Conservation (phyloP, 2,797 vertebrate genomes). For the Petrocephalus schoutedeni region DNA sequence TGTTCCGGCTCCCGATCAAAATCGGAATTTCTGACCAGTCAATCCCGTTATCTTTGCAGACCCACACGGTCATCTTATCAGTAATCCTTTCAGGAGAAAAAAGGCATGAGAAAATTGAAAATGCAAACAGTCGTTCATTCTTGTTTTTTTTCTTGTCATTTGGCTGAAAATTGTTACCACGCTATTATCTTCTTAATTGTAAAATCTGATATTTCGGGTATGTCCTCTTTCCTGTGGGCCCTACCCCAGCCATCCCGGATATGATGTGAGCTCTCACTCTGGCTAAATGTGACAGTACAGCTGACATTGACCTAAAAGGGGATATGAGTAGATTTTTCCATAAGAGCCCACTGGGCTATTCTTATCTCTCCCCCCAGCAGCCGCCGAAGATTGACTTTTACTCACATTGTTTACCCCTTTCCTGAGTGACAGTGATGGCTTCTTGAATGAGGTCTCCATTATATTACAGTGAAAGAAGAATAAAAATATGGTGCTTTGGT, state of each 20-base stretch:
- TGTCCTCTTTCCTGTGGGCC: not conserved
- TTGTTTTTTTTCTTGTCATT: not conserved
- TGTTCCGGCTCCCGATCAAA: not conserved
- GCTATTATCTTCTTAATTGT: not conserved
- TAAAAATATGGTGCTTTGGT: slow-evolving; percentile 6
- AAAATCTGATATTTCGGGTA: not conserved
- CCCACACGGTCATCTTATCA: not conserved
- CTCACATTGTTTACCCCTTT: slow-evolving; percentile 15
- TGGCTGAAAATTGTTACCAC: not conserved
- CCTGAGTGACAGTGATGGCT: slow-evolving; percentile 13
- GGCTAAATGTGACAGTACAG: not conserved
- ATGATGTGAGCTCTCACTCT: not conserved
- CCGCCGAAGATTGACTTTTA: slow-evolving; percentile 17
- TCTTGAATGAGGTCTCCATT: slow-evolving; percentile 21
- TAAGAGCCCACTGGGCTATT: slow-evolving; percentile 5
- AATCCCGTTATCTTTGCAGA: not conserved
- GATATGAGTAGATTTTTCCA: not conserved
- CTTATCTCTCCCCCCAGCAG: slow-evolving; percentile 17
- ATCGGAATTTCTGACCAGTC: slow-evolving; percentile 14
- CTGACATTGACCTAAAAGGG: slow-evolving; percentile 7
- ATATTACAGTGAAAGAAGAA: not conserved
- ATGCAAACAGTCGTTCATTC: not conserved
- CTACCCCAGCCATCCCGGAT: not conserved
- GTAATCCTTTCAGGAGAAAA: not conserved
- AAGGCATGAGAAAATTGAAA: not conserved